Conservation (phyloP, 2,797 vertebrate genomes). For the Odontamblyopus rebecca region DNA sequence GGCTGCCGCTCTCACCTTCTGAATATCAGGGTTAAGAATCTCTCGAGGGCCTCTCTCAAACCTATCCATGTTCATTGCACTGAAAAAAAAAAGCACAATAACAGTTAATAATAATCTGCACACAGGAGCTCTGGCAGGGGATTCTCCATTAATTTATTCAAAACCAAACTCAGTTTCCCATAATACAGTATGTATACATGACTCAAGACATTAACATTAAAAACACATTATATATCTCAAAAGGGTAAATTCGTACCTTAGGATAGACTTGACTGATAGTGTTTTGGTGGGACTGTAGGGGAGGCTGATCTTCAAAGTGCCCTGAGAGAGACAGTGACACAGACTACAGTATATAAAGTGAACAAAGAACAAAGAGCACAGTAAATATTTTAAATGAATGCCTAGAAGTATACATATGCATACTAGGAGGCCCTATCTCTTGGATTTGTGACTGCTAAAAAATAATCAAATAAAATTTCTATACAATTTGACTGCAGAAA, state of each 20-base stretch:
- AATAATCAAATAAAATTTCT: neutral
- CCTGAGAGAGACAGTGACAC: constrained; percentile 77
- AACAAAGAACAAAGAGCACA: constrained; percentile 3
- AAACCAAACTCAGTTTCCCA: constrained; percentile 27
- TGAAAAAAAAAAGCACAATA: constrained; percentile 59
- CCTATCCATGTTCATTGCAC: constrained; percentile 98
- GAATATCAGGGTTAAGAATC: constrained; percentile 96
- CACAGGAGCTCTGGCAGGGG: constrained; percentile 30
- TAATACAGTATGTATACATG: constrained; percentile 21
- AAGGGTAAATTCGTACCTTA: constrained; percentile 82
- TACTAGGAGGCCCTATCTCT: neutral
- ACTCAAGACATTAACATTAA: neutral
- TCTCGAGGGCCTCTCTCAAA: constrained; percentile 96
- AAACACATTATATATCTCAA: neutral
- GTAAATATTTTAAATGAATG: neutral
- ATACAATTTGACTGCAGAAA: constrained; percentile 17
- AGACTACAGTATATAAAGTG: constrained; percentile 28
- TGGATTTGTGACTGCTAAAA: too few relatives aligned
- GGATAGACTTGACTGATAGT: constrained; percentile 97
- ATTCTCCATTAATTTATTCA: constrained; percentile 48
- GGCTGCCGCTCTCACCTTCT: constrained; percentile 84
- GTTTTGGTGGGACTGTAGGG: constrained; percentile 99
- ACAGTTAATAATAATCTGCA: constrained; percentile 21
- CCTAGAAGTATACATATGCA: neutral
- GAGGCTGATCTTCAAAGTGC: constrained; percentile 97